Evolutionary conservation across 2,888 invertebrate species (phyloP).

Genomic region (Lamellibrachia columna): DNA sequence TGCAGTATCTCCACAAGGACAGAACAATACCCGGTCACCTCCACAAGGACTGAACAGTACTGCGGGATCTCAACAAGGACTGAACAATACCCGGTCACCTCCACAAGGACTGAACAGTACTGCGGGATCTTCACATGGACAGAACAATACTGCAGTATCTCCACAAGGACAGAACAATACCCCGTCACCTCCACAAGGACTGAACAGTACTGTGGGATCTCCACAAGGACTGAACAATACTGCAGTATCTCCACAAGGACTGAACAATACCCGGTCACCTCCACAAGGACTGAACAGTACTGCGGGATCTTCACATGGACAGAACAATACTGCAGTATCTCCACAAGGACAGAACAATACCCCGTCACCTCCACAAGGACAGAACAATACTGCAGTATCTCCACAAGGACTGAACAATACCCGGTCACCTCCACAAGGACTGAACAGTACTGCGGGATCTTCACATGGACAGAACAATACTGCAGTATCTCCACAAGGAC

Average conservation of each 20-base stretch:
- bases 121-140: not conserved
- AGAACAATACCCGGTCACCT: not conserved
- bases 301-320: too few relatives aligned
- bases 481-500: too few relatives aligned
- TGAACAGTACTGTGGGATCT: not conserved
- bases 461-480: too few relatives aligned
- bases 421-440: too few relatives aligned
- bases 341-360: not conserved
- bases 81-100: not conserved
- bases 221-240: not conserved
- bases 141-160: not conserved
- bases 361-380: not conserved
- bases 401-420: not conserved
- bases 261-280: not conserved
- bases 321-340: too few relatives aligned
- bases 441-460: too few relatives aligned
- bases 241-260: not conserved
- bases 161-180: not conserved
- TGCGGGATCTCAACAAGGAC: not conserved
- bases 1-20: not conserved
- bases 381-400: not conserved
- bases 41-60: not conserved
- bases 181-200: not conserved
- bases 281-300: not conserved
- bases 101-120: not conserved